Percentiles rank a stretch among this genome's conserved stretches.
phyloP scores from a whole-genome alignment of 1,140 invertebrate species.

The Harlomillsia oculata region DNA sequence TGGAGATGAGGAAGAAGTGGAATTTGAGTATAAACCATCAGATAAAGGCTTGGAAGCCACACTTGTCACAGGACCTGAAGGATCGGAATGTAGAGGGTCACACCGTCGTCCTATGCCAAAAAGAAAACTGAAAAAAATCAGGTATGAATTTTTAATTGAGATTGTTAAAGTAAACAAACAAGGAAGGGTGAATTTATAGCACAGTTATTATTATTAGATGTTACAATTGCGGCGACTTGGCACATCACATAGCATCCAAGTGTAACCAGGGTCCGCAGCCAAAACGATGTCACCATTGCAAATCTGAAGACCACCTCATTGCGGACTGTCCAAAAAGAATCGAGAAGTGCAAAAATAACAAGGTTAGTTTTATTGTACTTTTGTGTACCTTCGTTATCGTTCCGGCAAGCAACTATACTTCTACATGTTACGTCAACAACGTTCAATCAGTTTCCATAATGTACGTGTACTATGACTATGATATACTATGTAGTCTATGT shows the following conservation, averaged over 20 bases:
- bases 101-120: slow-evolving; percentile 62
- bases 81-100: slow-evolving; percentile 65
- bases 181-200: too few relatives aligned
- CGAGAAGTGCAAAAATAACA: slow-evolving; percentile 30
- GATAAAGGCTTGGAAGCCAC: slow-evolving; percentile 77
- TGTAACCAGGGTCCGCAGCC: slow-evolving; percentile 74
- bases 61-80: slow-evolving; percentile 62
- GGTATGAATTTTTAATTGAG: slow-evolving; percentile 47
- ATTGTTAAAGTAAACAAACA: not conserved
- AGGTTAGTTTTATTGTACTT: slow-evolving; percentile 3
- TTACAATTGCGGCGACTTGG: slow-evolving; percentile 84
- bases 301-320: slow-evolving; percentile 71
- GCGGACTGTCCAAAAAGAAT: slow-evolving; percentile 60
- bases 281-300: slow-evolving; percentile 79
- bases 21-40: slow-evolving; percentile 72
- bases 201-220: slow-evolving; percentile 66
- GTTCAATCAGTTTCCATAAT: too few relatives aligned
- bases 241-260: slow-evolving; percentile 79
- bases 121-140: slow-evolving; percentile 71
- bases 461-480: too few relatives aligned
- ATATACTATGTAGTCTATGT: too few relatives aligned
- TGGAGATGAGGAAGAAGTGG: slow-evolving; percentile 74
- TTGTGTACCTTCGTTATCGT: too few relatives aligned
- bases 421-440: too few relatives aligned
- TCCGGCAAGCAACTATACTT: too few relatives aligned